A percentile compares a stretch with the other conserved stretches of the same genome.
These are phyloP conservation scores for Luscinia luscinia DNA, from an alignment of 2,797 vertebrate genomes.

Conservation along the genomic window DNA sequence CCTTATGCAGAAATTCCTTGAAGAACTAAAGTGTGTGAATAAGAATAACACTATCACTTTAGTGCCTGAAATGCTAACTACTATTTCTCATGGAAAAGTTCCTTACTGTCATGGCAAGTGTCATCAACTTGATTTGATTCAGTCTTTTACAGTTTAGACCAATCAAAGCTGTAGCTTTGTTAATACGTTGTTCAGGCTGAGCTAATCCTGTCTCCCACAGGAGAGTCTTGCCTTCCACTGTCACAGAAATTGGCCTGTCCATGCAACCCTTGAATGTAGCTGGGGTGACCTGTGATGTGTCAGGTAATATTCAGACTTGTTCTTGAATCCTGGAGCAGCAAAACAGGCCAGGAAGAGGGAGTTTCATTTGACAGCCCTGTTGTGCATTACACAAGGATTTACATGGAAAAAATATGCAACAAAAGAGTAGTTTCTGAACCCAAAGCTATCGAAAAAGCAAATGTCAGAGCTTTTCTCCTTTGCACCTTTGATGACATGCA, in stretches of 20 bases:
- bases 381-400: background rate
- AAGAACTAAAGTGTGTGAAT: background rate
- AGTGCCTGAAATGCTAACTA: background rate
- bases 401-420: fast-evolving
- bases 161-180: background rate
- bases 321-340: background rate
- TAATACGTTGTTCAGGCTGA: background rate
- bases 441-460: background rate
- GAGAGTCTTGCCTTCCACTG: background rate
- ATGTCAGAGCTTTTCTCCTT: background rate
- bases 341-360: background rate
- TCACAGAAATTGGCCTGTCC: background rate
- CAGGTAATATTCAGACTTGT: background rate
- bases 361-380: background rate
- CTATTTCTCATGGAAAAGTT: background rate
- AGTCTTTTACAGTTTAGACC: background rate
- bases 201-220: background rate
- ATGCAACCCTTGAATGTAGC: background rate
- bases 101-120: background rate
- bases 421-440: background rate
- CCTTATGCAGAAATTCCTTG: too few species aligned
- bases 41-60: background rate
- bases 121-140: background rate
- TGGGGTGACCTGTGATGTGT: background rate
- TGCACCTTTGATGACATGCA: background rate